Evolutionary conservation across 2,797 vertebrate species (phyloP).

Genomic region (Rhinatrema bivittatum): DNA sequence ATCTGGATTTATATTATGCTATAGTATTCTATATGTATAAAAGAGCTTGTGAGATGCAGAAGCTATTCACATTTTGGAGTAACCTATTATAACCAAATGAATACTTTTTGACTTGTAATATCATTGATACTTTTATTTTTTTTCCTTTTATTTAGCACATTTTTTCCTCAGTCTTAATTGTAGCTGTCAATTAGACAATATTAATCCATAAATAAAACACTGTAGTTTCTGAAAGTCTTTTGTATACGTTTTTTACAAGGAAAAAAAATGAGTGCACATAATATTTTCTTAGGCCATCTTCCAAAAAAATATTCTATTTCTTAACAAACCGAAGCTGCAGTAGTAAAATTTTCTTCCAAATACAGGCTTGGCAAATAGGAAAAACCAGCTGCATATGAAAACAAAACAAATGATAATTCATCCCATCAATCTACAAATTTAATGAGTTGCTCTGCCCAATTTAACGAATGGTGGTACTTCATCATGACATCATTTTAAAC

Average conservation of each 20-base stretch:
- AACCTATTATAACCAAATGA: too few species aligned
- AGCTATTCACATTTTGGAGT: too few species aligned
- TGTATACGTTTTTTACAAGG: neutral
- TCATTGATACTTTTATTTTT: too few species aligned
- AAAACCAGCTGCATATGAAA: conserved; percentile 21
- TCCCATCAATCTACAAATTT: conserved; percentile 52
- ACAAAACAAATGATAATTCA: conserved; percentile 35
- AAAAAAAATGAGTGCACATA: conserved; percentile 8
- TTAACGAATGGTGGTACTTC: conserved; percentile 49
- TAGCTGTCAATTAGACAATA: neutral
- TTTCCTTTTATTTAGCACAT: too few species aligned
- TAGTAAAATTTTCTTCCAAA: conserved; percentile 31
- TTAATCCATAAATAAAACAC: neutral
- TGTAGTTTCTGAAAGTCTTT: neutral
- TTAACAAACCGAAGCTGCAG: fast-evolving
- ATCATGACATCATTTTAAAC: conserved; percentile 31
- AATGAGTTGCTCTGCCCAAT: conserved; percentile 52
- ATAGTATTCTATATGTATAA: too few species aligned
- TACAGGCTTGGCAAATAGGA: conserved; percentile 15
- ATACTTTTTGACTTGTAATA: too few species aligned
- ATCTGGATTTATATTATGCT: too few species aligned
- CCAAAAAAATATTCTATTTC: conserved; percentile 2
- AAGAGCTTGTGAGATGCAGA: too few species aligned
- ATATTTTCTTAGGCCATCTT: conserved; percentile 12
- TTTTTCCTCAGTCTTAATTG: too few species aligned